Evolutionary conservation across 2,797 vertebrate genomes (phyloP).

Genomic region (Botia almorhae): DNA sequence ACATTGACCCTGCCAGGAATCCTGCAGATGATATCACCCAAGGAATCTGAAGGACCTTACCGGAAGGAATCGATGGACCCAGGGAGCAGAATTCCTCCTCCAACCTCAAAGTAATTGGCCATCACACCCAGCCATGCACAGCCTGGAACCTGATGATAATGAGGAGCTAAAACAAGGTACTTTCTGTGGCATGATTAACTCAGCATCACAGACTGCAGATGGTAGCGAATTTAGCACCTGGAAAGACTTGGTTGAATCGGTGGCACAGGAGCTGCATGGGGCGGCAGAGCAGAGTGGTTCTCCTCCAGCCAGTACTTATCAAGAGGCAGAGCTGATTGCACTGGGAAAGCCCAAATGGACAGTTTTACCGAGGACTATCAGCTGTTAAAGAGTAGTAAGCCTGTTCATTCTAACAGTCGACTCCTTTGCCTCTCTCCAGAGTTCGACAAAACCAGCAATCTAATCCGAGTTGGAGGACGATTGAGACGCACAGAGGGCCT

Average conservation of each 20-base stretch:
- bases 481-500: not conserved
- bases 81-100: not conserved
- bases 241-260: not conserved
- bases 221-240: not conserved
- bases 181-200: not conserved
- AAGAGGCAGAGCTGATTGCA: not conserved
- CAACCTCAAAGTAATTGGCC: not conserved
- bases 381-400: not conserved
- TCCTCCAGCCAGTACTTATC: not conserved
- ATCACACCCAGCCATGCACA: not conserved
- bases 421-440: not conserved
- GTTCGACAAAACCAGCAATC: not conserved
- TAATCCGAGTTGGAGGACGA: slow-evolving; percentile 23
- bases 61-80: not conserved
- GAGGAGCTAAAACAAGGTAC: not conserved
- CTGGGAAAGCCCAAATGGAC: not conserved
- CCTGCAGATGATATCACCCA: not conserved
- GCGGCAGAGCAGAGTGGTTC: not conserved
- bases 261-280: not conserved
- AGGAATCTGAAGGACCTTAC: not conserved
- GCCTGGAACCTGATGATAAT: not conserved
- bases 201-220: not conserved
- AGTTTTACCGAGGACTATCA: slow-evolving; percentile 26
- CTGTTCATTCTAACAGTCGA: not conserved
- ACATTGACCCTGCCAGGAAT: not conserved